Percentiles rank a stretch among this genome's conserved stretches.
These are phyloP conservation scores for Enteromius radiatus DNA, from an alignment of 2,797 vertebrate species.

Conservation along the genomic window DNA sequence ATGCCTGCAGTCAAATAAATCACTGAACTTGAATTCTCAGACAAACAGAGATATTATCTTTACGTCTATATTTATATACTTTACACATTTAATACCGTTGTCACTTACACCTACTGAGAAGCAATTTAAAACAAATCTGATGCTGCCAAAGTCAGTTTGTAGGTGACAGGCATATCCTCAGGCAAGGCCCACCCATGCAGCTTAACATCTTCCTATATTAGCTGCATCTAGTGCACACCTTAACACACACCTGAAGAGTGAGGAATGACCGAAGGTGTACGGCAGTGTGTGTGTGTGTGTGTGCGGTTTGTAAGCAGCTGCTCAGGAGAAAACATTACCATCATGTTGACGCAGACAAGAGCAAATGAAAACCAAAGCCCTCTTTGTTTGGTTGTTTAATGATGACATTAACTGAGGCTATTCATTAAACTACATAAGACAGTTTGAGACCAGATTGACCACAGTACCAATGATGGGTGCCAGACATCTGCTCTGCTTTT, in stretches of 20 bases:
- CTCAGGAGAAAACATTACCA: conserved; percentile 18
- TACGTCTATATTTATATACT: conserved; percentile 8
- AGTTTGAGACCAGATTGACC: conserved; percentile 34
- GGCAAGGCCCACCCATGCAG: conserved; percentile 43
- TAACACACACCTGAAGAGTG: conserved; percentile 14
- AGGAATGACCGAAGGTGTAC: conserved; percentile 50
- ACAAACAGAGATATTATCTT: not conserved
- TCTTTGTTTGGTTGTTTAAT: conserved; percentile 22
- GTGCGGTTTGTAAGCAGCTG: conserved; percentile 44
- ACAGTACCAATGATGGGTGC: conserved; percentile 23
- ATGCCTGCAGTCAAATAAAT: not conserved
- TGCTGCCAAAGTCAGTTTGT: not conserved
- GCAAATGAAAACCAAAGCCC: not conserved
- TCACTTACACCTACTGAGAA: conserved; percentile 21
- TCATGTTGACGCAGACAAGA: conserved; percentile 23
- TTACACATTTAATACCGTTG: conserved; percentile 32
- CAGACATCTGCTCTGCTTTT: conserved; percentile 25
- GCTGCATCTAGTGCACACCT: not conserved
- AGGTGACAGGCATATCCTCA: conserved; percentile 23
- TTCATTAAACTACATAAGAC: conserved; percentile 48
- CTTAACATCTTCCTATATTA: not conserved
- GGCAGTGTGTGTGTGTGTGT: conserved; percentile 41
- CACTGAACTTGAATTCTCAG: not conserved
- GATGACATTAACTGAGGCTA: conserved; percentile 26
- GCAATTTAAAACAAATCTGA: not conserved